A percentile compares a stretch with the other conserved stretches of the same genome.
phyloP scores from a whole-genome alignment of 2,888 invertebrate species.

The Maniola hyperantus region DNA sequence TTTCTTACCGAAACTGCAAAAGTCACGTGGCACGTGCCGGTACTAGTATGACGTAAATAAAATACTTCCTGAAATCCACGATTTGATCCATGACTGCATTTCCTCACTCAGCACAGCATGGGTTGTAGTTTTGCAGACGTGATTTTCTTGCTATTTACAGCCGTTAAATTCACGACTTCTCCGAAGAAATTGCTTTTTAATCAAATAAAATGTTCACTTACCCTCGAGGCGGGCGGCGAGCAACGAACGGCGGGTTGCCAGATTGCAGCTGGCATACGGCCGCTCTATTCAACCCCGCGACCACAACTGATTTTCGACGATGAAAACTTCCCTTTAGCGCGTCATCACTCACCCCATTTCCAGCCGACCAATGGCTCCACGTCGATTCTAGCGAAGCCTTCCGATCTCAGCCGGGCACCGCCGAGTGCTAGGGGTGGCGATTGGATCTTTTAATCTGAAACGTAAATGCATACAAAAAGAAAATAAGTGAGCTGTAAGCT shows the following conservation, averaged over 20 bases:
- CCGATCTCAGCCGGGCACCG: conserved; percentile 61
- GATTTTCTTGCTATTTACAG: conserved; percentile 47
- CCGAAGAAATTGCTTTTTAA: conserved; percentile 79
- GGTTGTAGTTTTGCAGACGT: conserved; percentile 36
- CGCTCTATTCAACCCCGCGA: conserved; percentile 67
- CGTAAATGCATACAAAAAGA: conserved; percentile 80
- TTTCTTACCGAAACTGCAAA: not conserved
- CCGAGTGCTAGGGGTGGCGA: conserved; percentile 72
- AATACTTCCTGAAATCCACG: conserved; percentile 20
- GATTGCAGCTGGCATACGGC: conserved; percentile 62
- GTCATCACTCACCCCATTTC: conserved; percentile 75
- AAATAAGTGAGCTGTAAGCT: conserved; percentile 67
- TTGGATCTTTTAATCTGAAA: conserved; percentile 82
- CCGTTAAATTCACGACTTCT: conserved; percentile 56
- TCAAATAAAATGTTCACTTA: conserved; percentile 78
- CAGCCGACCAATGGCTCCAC: conserved; percentile 62
- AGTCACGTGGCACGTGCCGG: conserved; percentile 6
- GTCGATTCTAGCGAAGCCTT: conserved; percentile 53
- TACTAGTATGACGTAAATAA: conserved; percentile 1
- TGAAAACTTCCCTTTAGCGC: conserved; percentile 78
- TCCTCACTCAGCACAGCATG: conserved; percentile 29
- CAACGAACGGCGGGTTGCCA: conserved; percentile 48
- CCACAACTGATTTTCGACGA: conserved; percentile 76
- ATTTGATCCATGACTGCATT: conserved; percentile 22
- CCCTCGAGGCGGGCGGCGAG: conserved; percentile 63